Base-by-base conservation (phyloP, 2,797 vertebrate genomes). In the Phyllotis vaccarum region DNA sequence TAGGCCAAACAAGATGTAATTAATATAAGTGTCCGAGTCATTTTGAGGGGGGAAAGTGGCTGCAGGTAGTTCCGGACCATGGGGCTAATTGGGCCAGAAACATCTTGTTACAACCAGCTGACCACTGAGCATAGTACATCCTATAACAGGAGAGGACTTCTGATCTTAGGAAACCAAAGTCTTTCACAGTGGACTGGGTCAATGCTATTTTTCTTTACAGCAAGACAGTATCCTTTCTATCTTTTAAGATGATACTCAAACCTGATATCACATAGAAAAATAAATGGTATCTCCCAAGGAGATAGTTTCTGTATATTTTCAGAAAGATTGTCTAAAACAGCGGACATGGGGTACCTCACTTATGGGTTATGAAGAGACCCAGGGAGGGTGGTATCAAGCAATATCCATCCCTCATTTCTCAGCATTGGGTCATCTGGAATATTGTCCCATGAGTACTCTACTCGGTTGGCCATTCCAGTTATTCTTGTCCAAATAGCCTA, bases 171-270 rank as follows among this genome's bases (percentile, higher is more conserved):
- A 60, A 90, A 86, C 10, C 27, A 9, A 88, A 93, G 79, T 81
- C 5, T 46, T 93, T 89, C 86, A 90, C 14, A 94, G 78, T 56
- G 29, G 37, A 90, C 72, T 78, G 87, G 76, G 87, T 29, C 49
- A 90, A 68, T 37, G 5, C 43, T 86, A 5, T 29, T 83, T 31
- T 85, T 93, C 74, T 24, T 76, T 87, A 58, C 54, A 40, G 27
- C 9, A 17, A 94, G 27, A 43, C 16, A 60, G 19, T 56, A 29
- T 70, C 60, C 40, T 95, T 76, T 89, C 72, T 91, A 1, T 46
- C 19, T 86, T 91, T 58, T 70, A 75, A 91, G 62, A 92, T 40
- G 14, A 11, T 68, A 76, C 74, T n/a, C 43, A 95, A 95, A 83
- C 6, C 13, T 89, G 13, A 81, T 66, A 86, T 78, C 56, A 24